phyloP scores from a whole-genome alignment of 2,113 vertebrate genomes.

The Gavialis gangeticus region DNA sequence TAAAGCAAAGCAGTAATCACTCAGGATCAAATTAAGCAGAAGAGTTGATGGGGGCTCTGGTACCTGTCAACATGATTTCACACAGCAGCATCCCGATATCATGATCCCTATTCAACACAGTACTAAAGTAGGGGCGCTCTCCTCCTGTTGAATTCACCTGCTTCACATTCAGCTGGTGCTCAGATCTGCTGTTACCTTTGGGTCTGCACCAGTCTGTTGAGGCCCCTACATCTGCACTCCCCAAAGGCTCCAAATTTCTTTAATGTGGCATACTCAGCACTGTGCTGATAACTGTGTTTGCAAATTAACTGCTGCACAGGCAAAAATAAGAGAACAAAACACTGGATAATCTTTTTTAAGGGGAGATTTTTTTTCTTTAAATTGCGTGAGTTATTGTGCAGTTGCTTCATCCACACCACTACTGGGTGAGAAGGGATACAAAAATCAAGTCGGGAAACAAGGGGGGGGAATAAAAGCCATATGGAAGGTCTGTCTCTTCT shows the following conservation, averaged over 20 bases:
- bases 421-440: not conserved
- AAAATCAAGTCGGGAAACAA: not conserved
- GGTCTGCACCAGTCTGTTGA: not conserved
- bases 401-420: not conserved
- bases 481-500: not conserved
- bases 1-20: not conserved
- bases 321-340: conserved; percentile 61
- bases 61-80: not conserved
- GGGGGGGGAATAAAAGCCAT: not conserved
- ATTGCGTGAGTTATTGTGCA: not conserved
- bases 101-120: not conserved
- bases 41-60: not conserved
- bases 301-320: conserved; percentile 60
- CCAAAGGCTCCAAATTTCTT: conserved; percentile 5
- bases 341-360: conserved; percentile 40
- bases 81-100: accelerated
- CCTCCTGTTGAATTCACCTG: not conserved
- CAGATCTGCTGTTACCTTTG: accelerated
- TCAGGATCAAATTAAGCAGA: accelerated
- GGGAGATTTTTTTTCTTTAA: not conserved
- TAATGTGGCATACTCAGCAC: conserved; percentile 57
- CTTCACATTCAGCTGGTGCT: not conserved
- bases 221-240: conserved; percentile 54
- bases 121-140: not conserved
- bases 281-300: conserved; percentile 56